Evolutionary conservation across 2,888 invertebrate genomes (phyloP), one percentile per base, ranked within the genome.

Genomic region (Conistra vaccinii): DNA sequence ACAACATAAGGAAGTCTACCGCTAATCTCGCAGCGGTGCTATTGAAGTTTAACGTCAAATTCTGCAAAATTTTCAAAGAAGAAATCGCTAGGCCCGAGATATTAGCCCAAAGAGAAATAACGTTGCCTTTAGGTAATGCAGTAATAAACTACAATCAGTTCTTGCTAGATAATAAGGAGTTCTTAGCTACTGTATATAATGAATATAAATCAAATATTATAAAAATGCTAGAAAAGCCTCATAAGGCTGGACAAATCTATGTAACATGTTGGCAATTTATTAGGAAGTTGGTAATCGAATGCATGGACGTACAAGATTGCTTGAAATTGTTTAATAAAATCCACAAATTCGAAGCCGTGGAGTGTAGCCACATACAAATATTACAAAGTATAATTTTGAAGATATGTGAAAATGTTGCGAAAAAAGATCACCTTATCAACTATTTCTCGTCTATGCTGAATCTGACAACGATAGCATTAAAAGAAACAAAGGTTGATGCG

Each of bases 231-330:
- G 97, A 97, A 87, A 98, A 98, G 89, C 98, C 98, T 0, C 97
- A 97, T 80, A 98, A 98, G 93, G 97, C 97, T 6, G 97, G 97
- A 0, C 97, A 97, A 84, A 97, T 98, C 69, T 97, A 98, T 83
- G 93, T 97, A 61, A 96, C 97, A 73, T 97, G 97, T 90, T 96
- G 97, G 75, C 91, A 94, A 70, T 97, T 97, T n/a, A 95, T 98
- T 42, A 94, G 94, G 14, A 96, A 96, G 83, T 90, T 98, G 63
- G 96, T 98, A 57, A 92, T 97, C 0, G 95, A 96, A 84, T 97
- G 97, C 87, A 97, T 97, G 97, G 95, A 97, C 0, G 81, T 93
- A 20, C 94, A 97, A 26, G 97, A 97, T 78, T 97, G 97, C 78
- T 89, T 94, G 75, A 97, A 96, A 87, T 94, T 97, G 69, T 96